These are phyloP conservation scores for Centropristis striata DNA, from an alignment of 2,113 vertebrate species.

Conservation along the genomic window DNA sequence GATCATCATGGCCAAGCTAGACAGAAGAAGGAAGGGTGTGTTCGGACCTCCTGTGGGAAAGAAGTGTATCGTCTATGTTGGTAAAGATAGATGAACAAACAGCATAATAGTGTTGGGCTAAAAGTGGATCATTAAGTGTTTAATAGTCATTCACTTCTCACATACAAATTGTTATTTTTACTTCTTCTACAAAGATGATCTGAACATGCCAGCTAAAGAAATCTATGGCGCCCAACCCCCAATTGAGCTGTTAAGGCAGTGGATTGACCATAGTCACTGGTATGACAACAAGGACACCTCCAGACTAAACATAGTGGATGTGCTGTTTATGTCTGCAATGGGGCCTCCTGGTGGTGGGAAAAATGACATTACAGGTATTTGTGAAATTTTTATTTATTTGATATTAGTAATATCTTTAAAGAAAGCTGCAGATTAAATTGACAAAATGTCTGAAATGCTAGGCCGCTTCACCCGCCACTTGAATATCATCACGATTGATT, in stretches of 20 bases:
- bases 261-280: slow-evolving; percentile 94
- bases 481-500: slow-evolving; percentile 90
- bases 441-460: slow-evolving; percentile 63
- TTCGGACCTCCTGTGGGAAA: slow-evolving; percentile 92
- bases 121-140: background rate
- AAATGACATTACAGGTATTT: slow-evolving; percentile 92
- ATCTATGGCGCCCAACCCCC: slow-evolving; percentile 94
- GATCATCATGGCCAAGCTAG: slow-evolving; percentile 94
- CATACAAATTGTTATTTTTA: background rate
- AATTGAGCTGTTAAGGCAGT: slow-evolving; percentile 93
- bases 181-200: slow-evolving; percentile 86
- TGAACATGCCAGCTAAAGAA: slow-evolving; percentile 97
- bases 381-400: background rate
- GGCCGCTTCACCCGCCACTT: slow-evolving; percentile 94
- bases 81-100: slow-evolving; percentile 78
- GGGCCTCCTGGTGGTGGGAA: slow-evolving; percentile 94
- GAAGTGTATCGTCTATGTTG: slow-evolving; percentile 92
- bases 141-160: background rate
- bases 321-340: slow-evolving; percentile 92
- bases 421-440: background rate
- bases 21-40: slow-evolving; percentile 90
- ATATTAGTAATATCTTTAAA: background rate
- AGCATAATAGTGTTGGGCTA: background rate
- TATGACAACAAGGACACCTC: slow-evolving; percentile 93
- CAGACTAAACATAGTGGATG: slow-evolving; percentile 86